phyloP scores from a whole-genome alignment of 2,888 invertebrate species.

The Ornithoptera alexandrae region DNA sequence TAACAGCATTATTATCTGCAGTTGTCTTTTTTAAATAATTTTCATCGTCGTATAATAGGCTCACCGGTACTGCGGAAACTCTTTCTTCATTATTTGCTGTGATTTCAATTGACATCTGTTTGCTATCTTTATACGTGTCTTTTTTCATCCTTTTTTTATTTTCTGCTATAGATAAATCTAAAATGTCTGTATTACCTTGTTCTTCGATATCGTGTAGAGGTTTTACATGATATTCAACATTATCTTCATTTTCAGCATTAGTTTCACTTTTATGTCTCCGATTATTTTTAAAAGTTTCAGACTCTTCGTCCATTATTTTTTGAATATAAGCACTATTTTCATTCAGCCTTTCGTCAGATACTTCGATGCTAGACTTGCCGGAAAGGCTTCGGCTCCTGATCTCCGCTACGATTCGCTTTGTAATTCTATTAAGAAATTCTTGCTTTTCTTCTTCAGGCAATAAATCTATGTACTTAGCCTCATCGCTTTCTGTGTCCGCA shows the following conservation, averaged over 20 bases:
- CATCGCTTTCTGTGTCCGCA: constrained; percentile 39
- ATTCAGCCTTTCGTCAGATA: constrained; percentile 50
- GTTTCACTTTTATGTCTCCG: constrained; percentile 24
- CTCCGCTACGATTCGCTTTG: constrained; percentile 56
- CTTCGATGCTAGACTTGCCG: constrained; percentile 41
- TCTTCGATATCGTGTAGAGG: constrained; percentile 29
- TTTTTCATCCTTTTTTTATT: constrained; percentile 31
- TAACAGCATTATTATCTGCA: not conserved
- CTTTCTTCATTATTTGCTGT: constrained; percentile 25
- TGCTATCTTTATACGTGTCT: constrained; percentile 28
- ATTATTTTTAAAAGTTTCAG: constrained; percentile 38
- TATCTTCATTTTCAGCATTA: constrained; percentile 8
- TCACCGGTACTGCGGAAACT: constrained; percentile 35
- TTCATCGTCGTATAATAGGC: constrained; percentile 34
- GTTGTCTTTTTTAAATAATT: not conserved
- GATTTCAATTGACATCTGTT: constrained; percentile 7
- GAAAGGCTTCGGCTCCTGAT: constrained; percentile 41
- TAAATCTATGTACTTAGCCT: constrained; percentile 57
- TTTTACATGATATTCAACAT: constrained; percentile 31
- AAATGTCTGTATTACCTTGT: constrained; percentile 28
- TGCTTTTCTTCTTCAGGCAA: constrained; percentile 60
- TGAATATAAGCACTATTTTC: constrained; percentile 52
- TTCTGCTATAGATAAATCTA: constrained; percentile 39
- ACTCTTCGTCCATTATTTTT: constrained; percentile 54
- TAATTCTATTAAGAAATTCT: constrained; percentile 56